Conservation (phyloP, 2,113 vertebrate genomes). For the Mus pahari region DNA sequence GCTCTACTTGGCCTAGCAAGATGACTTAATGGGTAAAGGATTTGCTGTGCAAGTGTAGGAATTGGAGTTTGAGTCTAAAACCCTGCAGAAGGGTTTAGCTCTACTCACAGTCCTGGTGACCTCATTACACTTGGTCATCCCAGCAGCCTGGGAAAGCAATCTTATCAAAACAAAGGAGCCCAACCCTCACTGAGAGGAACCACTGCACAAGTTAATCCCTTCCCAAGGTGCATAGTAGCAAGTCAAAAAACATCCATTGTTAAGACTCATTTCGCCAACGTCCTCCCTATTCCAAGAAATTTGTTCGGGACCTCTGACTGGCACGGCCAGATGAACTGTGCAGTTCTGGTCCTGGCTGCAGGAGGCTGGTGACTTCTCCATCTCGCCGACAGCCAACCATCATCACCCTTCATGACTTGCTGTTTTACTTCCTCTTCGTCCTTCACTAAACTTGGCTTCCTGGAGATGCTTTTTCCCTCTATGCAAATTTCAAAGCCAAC, state of each 20-base stretch:
- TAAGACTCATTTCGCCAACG: background rate
- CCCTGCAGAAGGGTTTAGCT: background rate
- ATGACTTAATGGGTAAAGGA: background rate
- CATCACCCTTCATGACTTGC: background rate
- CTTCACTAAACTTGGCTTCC: background rate
- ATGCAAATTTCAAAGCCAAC: conserved; percentile 8
- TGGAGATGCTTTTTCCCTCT: conserved; percentile 20
- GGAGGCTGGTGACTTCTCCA: conserved; percentile 19
- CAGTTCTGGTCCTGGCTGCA: background rate
- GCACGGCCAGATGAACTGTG: background rate
- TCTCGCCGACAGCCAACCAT: background rate
- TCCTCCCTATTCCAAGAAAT: background rate
- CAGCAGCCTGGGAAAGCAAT: background rate
- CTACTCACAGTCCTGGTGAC: background rate
- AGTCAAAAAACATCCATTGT: background rate
- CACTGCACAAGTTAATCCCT: background rate
- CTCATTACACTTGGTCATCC: background rate
- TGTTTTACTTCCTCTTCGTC: conserved; percentile 7
- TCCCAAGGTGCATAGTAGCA: background rate
- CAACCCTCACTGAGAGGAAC: background rate
- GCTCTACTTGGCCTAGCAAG: background rate
- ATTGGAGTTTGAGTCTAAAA: background rate
- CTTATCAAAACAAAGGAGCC: background rate
- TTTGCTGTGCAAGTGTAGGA: background rate
- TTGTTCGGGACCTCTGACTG: background rate